These are phyloP conservation scores for Brachyopa scutellaris DNA, from an alignment of 2,888 invertebrate species.

Conservation along the genomic window DNA sequence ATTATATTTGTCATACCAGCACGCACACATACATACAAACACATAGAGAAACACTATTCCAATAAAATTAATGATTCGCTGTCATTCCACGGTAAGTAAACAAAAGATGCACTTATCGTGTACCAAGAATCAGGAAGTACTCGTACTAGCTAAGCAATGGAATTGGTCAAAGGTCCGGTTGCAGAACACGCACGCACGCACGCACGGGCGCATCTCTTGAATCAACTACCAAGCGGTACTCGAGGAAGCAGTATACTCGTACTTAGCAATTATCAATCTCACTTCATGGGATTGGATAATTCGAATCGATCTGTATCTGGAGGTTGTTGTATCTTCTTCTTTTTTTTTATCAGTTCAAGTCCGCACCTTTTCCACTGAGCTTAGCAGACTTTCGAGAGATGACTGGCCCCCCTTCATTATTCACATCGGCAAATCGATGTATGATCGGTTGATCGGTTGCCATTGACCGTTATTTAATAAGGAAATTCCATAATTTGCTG, in stretches of 20 bases:
- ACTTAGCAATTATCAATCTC: conserved; percentile 64
- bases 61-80: conserved; percentile 34
- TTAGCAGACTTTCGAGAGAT: too few species aligned
- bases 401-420: conserved; percentile 17
- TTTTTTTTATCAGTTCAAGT: conserved; percentile 46
- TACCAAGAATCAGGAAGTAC: conserved; percentile 57
- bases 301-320: conserved; percentile 64
- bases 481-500: conserved; percentile 63
- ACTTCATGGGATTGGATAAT: conserved; percentile 65
- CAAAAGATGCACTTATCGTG: conserved; percentile 56
- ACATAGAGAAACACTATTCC: background rate
- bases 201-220: too few species aligned
- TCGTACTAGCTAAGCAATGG: background rate
- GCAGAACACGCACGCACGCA: conserved; percentile 28
- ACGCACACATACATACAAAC: background rate
- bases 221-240: conserved; percentile 40
- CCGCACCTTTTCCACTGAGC: conserved; percentile 38
- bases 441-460: conserved; percentile 59
- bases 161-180: conserved; percentile 55
- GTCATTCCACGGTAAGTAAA: conserved; percentile 44
- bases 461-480: conserved; percentile 71
- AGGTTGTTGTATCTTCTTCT: too few species aligned
- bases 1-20: conserved; percentile 50
- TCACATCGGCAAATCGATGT: conserved; percentile 3
- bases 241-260: conserved; percentile 64